Evolutionary conservation across 2,113 vertebrate genomes (phyloP).

Genomic region (Hypomesus transpacificus): DNA sequence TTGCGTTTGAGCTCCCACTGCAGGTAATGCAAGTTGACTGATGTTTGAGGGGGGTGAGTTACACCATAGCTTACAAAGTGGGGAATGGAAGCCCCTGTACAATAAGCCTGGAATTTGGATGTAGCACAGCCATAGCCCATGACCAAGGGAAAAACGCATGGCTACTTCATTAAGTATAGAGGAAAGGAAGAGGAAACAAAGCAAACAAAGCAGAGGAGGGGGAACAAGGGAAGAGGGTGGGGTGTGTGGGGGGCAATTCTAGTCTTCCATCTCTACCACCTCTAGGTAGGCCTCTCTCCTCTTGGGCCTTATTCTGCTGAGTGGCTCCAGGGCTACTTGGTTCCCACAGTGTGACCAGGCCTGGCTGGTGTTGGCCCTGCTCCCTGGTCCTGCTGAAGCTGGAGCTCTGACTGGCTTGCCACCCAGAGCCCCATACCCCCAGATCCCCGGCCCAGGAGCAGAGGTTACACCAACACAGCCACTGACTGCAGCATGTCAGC

Average conservation of each 20-base stretch:
- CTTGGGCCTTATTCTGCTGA: slow-evolving; percentile 59
- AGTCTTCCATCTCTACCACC: slow-evolving; percentile 52
- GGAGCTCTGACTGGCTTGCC: slow-evolving; percentile 37
- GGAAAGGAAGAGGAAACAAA: slow-evolving; percentile 71
- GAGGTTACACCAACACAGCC: slow-evolving; percentile 76
- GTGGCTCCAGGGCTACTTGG: slow-evolving; percentile 36
- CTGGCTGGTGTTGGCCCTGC: slow-evolving; percentile 52
- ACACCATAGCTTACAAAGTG: slow-evolving; percentile 35
- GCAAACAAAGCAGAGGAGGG: slow-evolving; percentile 61
- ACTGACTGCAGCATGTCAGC: slow-evolving; percentile 70
- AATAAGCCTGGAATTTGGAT: slow-evolving; percentile 34
- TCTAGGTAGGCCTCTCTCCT: slow-evolving; percentile 59
- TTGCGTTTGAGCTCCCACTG: slow-evolving; percentile 19
- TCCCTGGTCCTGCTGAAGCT: slow-evolving; percentile 34
- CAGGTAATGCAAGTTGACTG: slow-evolving; percentile 27
- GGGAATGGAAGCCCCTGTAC: slow-evolving; percentile 32
- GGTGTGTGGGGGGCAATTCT: slow-evolving; percentile 4
- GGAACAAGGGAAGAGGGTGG: neutral
- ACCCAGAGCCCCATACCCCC: slow-evolving; percentile 50
- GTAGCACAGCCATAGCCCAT: slow-evolving; percentile 53
- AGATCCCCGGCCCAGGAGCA: slow-evolving; percentile 57
- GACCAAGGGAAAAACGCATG: slow-evolving; percentile 56
- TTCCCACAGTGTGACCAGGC: slow-evolving; percentile 64
- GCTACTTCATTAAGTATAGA: slow-evolving; percentile 71
- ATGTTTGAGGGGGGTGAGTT: slow-evolving; percentile 14